phyloP scores from a whole-genome alignment of 23 tunicate genomes.

The Trididemnum miniatum region DNA sequence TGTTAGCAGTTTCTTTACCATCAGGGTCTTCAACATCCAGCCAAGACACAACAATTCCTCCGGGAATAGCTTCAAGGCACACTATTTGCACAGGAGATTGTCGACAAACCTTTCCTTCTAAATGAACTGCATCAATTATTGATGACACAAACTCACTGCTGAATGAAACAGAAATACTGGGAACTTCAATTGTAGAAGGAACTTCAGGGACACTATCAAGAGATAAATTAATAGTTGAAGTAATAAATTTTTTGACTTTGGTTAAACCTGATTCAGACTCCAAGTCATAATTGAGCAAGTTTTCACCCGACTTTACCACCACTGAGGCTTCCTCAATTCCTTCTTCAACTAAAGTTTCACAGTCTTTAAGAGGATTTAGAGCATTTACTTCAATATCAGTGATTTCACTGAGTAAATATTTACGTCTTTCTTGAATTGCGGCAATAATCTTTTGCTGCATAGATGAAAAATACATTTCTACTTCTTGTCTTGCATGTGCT shows the following conservation, averaged over 20 bases:
- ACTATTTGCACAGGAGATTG: constrained; percentile 81
- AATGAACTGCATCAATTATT: constrained; percentile 15
- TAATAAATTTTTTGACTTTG: constrained; percentile 61
- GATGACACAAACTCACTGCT: constrained; percentile 45
- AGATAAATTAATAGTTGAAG: constrained; percentile 48
- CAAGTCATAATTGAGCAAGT: constrained; percentile 51
- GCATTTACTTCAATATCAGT: constrained; percentile 55
- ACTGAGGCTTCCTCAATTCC: constrained; percentile 71
- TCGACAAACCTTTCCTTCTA: constrained; percentile 26
- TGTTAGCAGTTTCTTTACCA: constrained; percentile 27
- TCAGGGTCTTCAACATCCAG: constrained; percentile 39
- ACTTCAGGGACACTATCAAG: constrained; percentile 89
- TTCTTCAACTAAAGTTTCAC: constrained; percentile 58
- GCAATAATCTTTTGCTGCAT: constrained; percentile 45
- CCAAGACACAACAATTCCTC: constrained; percentile 82
- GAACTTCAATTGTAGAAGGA: constrained; percentile 73
- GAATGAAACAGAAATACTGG: constrained; percentile 55
- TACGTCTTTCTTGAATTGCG: constrained; percentile 36
- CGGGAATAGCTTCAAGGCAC: constrained; percentile 66
- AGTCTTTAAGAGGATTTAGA: constrained; percentile 68
- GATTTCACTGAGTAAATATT: constrained; percentile 35
- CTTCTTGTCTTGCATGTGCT: constrained; percentile 44
- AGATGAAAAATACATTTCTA: constrained; percentile 42
- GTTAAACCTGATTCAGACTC: constrained; percentile 24
- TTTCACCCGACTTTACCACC: constrained; percentile 74